Percentiles rank a stretch among this genome's conserved stretches.
phyloP scores from a whole-genome alignment of 2,888 invertebrate species.

The Euplagia quadripunctaria region DNA sequence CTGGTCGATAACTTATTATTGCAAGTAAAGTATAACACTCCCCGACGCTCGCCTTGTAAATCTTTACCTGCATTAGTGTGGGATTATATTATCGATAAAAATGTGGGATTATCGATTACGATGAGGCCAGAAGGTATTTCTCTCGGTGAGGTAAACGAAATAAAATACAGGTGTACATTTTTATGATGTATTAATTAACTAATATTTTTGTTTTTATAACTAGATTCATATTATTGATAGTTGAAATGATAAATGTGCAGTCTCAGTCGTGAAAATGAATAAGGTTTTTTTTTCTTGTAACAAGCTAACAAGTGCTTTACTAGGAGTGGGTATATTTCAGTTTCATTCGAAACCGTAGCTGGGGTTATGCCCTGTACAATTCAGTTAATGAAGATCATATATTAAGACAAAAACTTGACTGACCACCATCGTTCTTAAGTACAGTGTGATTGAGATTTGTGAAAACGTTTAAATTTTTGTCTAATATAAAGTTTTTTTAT shows the following conservation, averaged over 20 bases:
- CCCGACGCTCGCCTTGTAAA: slow-evolving; percentile 69
- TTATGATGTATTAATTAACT: not conserved
- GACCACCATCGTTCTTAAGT: no score
- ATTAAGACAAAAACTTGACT: no score
- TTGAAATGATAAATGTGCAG: no score
- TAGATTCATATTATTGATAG: not conserved
- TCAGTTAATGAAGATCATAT: no score
- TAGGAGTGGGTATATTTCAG: no score
- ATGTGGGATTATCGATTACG: slow-evolving; percentile 43
- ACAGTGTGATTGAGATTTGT: no score
- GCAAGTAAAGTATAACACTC: slow-evolving; percentile 66
- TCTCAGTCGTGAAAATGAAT: no score
- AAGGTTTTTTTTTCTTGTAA: no score
- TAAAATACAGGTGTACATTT: not conserved
- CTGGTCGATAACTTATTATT: slow-evolving; percentile 74
- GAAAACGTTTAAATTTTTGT: no score
- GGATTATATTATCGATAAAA: slow-evolving; percentile 45
- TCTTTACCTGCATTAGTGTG: slow-evolving; percentile 53
- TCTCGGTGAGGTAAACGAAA: not conserved
- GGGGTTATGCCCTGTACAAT: no score
- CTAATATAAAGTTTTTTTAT: not conserved
- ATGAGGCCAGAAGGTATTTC: slow-evolving; percentile 1
- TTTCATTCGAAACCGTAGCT: no score
- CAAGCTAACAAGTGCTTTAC: no score
- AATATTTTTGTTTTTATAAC: not conserved